Evolutionary conservation across 2,797 vertebrate species (phyloP).

Genomic region (Clarias pachynema): DNA sequence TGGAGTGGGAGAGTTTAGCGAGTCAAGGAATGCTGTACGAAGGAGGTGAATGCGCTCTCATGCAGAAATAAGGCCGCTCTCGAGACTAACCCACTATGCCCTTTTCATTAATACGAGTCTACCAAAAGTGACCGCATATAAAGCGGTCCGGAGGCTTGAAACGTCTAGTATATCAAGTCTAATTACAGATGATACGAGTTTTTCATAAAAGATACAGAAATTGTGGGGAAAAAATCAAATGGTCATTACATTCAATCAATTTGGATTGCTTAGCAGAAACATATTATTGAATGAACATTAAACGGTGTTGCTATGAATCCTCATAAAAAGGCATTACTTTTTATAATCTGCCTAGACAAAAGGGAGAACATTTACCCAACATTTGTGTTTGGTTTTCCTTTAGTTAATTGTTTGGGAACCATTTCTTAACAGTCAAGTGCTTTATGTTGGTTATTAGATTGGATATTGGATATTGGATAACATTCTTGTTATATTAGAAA

Average conservation of each 20-base stretch:
- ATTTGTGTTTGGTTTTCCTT: not conserved
- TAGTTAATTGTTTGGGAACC: not conserved
- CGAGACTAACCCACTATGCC: constrained; percentile 51
- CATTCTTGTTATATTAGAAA: not conserved
- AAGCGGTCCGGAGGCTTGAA: not conserved
- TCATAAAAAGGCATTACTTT: not conserved
- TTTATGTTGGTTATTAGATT: not conserved
- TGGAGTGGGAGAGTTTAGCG: constrained; percentile 38
- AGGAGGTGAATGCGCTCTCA: constrained; percentile 52
- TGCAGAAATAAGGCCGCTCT: constrained; percentile 59
- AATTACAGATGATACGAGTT: not conserved
- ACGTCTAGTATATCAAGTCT: not conserved
- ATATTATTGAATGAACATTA: not conserved
- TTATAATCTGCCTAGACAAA: not conserved
- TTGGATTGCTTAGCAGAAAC: not conserved
- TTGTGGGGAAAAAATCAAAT: not conserved
- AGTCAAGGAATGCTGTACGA: constrained; percentile 51
- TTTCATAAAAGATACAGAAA: not conserved
- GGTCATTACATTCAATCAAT: not conserved
- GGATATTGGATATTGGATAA: not conserved
- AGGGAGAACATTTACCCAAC: not conserved
- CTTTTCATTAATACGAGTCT: constrained; percentile 18
- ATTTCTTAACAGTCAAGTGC: not conserved
- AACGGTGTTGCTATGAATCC: not conserved
- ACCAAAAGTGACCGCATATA: constrained; percentile 24